Evolutionary conservation across 2,888 invertebrate species (phyloP).

Genomic region (Mylabris sibirica): DNA sequence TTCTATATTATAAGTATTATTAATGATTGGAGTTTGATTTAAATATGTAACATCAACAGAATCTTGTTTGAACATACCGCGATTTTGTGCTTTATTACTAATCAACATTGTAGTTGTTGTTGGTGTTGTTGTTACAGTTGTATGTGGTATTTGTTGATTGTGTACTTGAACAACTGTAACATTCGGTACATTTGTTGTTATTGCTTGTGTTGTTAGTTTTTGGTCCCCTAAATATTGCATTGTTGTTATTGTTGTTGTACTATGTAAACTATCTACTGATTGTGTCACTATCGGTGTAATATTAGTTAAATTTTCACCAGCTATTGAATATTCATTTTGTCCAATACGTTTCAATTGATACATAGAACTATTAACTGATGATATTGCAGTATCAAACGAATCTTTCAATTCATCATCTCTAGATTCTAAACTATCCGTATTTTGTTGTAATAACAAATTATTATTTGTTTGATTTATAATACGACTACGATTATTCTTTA

Average conservation of each 20-base stretch:
- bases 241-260: slow-evolving; percentile 38
- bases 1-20: slow-evolving; percentile 21
- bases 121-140: slow-evolving; percentile 23
- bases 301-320: slow-evolving; percentile 40
- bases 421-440: slow-evolving; percentile 66
- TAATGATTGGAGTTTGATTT: slow-evolving; percentile 24
- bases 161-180: slow-evolving; percentile 52
- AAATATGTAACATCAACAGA: slow-evolving; percentile 54
- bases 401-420: slow-evolving; percentile 66
- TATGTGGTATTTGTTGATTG: slow-evolving; percentile 24
- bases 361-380: slow-evolving; percentile 60
- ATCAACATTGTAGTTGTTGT: slow-evolving; percentile 37
- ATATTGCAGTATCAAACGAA: slow-evolving; percentile 66
- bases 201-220: slow-evolving; percentile 50
- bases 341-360: slow-evolving; percentile 54
- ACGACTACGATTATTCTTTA: slow-evolving; percentile 24
- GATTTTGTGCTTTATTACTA: slow-evolving; percentile 39
- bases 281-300: slow-evolving; percentile 39
- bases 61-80: slow-evolving; percentile 61
- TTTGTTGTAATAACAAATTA: slow-evolving; percentile 56
- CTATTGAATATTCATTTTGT: slow-evolving; percentile 42
- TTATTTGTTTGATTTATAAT: slow-evolving; percentile 9
- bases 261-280: slow-evolving; percentile 37
- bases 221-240: slow-evolving; percentile 57
- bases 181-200: slow-evolving; percentile 46